Evolutionary conservation across 2,888 invertebrate species (phyloP), one percentile per base, ranked within the genome.

Genomic region (Carterocephalus palaemon): DNA sequence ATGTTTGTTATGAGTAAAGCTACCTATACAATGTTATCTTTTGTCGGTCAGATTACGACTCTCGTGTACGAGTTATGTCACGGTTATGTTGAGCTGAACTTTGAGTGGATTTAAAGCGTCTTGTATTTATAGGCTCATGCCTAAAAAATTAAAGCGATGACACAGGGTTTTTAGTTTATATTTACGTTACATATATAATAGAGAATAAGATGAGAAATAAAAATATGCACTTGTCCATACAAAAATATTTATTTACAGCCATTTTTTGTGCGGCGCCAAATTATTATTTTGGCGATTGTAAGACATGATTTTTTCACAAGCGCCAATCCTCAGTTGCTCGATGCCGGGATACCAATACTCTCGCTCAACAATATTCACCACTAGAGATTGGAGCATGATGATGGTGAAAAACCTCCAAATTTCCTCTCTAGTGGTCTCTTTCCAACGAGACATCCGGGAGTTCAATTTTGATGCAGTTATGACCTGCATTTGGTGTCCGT

Each of bases 381-480:
- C 29, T 20, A 47, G 22, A 1, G 39, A 32, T 6, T 49, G 49
- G 2, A 48, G 7, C 15, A 48, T 40, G 3, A 45, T n/a, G 24
- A 48, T 31, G n/a, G 45, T 17, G 2, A 45, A 29, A 24, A 48
- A 48, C 3, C 3, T 8, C 15, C 8, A 7, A 2, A 48, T 31
- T 20, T 48, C 48, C 1, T 39, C 36, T 2, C 10, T n/a, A 26
- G 34, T 36, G 7, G 31, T 19, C 12, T 47, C 36, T 15, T 36
- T 41, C 36, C 31, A 47, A 7, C 34, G 22, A 1, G 4, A 16
- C 15, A 40, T 2, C 15, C 40, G 15, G 6, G 34, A 29, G 10
- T 29, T 28, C 5, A 36, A 31, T 12, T 34, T 34, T 4, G n/a
- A n/a, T 4, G 19, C n/a, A 1, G 16, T 2, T 5, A 4, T 9